A percentile compares a stretch with the other conserved stretches of the same genome.
Conservation (phyloP, 2,113 vertebrate genomes). For the Regulus satrapa region DNA sequence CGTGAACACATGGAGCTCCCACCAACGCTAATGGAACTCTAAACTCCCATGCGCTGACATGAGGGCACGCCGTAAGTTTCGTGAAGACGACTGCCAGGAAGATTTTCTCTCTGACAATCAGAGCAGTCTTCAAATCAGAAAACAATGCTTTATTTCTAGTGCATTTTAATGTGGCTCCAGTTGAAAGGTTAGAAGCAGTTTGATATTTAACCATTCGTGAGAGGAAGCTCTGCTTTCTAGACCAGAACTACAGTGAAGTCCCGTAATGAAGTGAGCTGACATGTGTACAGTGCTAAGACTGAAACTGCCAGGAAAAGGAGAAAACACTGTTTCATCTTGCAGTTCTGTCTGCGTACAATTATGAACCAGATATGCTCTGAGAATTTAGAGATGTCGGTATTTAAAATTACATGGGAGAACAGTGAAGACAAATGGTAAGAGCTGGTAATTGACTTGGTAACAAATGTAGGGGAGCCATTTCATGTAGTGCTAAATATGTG, state of each 20-base stretch:
- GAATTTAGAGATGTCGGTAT: neutral
- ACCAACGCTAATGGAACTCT: neutral
- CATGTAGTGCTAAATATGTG: neutral
- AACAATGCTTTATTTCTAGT: neutral
- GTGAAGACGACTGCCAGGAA: neutral
- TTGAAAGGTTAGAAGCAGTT: neutral
- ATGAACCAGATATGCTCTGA: neutral
- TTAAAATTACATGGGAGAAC: neutral
- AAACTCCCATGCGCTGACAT: neutral
- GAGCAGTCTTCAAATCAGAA: neutral
- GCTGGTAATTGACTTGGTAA: neutral
- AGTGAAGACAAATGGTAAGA: neutral
- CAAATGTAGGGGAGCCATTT: neutral
- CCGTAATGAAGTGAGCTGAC: neutral
- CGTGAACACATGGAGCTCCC: neutral
- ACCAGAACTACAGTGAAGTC: neutral
- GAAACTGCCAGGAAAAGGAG: neutral
- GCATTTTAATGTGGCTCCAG: constrained; percentile 13
- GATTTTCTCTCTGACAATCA: neutral
- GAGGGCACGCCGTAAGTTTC: neutral
- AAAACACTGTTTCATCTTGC: neutral
- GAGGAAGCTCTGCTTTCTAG: neutral
- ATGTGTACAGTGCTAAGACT: neutral
- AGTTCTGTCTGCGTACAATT: neutral
- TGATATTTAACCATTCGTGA: neutral